Base-by-base conservation (phyloP, 2,113 vertebrate species). In the Hyla sarda region DNA sequence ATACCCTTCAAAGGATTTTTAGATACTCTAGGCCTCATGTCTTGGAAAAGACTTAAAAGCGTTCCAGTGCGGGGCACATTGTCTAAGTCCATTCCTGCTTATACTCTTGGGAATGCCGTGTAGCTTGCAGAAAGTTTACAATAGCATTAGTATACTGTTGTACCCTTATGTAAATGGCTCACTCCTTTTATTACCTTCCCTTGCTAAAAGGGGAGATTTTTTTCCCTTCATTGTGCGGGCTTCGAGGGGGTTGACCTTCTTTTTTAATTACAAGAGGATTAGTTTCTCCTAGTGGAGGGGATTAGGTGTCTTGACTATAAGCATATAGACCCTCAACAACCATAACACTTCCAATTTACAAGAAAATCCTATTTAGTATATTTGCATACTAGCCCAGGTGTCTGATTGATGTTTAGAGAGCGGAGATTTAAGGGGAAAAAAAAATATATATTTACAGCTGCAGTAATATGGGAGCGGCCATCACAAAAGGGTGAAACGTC, bases 191-290 rank as follows among this genome's bases (percentile, higher is more conserved):
- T 30, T 28, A 7, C 14, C 47, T 47, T 3, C n/a, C 73, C 45
- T 14, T 1, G 25, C 19, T 71, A 41, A 54, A 77, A 77, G 25
- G 28, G 19, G 28, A 12, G 50, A 37, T 60, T 41, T n/a, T n/a
- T n/a, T 80, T 45, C 37, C 77, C 56, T 80, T 13, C 56, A 80
- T 80, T 80, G 77, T 45, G 7, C 52, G 14, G 23, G 56, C 54
- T 80, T 25, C 25, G 34, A 62, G 77, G 30, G 11, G 54, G 13
- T 80, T 80, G 77, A 80, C 77, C 77, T 80, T 78, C 52, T 77
- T 58, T 80, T 77, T 80, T 80, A 80, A 80, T 80, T 80, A 80
- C 77, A 80, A 80, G 77, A 80, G 77, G 77, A 80, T 80, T 80
- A 80, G 77, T 80, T 80, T 80, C 54, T 80, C 77, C 77, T 54